Base-by-base conservation (phyloP, 2,113 vertebrate species). In the Synodontis membranacea region DNA sequence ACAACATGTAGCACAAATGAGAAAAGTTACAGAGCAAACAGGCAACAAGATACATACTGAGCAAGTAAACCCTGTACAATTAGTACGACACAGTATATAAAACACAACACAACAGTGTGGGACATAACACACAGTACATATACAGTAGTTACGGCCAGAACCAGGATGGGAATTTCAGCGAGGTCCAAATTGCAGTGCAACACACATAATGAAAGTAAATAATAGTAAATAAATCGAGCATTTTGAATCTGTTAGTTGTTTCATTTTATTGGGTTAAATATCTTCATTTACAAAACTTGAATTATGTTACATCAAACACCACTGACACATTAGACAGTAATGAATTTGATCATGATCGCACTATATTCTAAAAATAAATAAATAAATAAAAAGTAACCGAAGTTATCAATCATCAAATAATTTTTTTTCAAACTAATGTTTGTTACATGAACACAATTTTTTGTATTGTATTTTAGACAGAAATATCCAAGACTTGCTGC, bases 1-100 rank as follows among this genome's bases (percentile, higher is more conserved):
- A 79, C 48, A 52, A 79, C 76, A 54, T 79, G 76, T 54, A 34
- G 48, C 2, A 5, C 46, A 79, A 79, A 79, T 79, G 4, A 79
- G 50, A 79, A 79, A 79, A 34, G 48, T 54, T 34, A 48, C 48
- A 34, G 28, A 34, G n/a, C 8, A 34, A 54, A 46, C 48, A 48
- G 19, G 37, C 46, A 42, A 25, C 70, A 74, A 44, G 70, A 4
- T 74, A 44, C 70, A 39, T 52, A 48, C 48, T 76, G 75, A 52
- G 75, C 28, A 46, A 46, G 12, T 31, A 79, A 3, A 34, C n/a
- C 17, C n/a, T 11, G 48, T 37, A 79, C 75, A 50, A 21, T 15
- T 10, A 46, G 25, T 48, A 54, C 31, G 12, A 50, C 46, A 52
- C 48, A 52, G n/a, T 79, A 37, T 2, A 68, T 64, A 68, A 39